Percentiles rank a stretch among this genome's conserved stretches.
Conservation (phyloP, 2,888 invertebrate species). For the Pandemis cinnamomeana region DNA sequence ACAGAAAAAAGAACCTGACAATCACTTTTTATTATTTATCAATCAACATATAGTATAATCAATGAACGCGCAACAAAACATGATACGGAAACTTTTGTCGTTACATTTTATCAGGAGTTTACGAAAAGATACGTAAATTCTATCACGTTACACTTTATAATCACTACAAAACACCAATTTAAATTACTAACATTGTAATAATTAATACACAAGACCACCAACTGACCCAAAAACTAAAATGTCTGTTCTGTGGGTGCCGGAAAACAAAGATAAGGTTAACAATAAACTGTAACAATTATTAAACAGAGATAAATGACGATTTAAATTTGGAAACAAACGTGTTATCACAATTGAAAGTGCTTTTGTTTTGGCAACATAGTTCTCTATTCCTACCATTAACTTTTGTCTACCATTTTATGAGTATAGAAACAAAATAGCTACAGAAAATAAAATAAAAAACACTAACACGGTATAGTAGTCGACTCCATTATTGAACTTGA, state of each 20-base stretch:
- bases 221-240: neutral
- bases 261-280: neutral
- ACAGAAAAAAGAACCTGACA: neutral
- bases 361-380: neutral
- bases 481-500: slow-evolving; percentile 40
- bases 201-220: neutral
- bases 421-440: neutral
- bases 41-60: neutral
- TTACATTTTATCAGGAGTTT: slow-evolving; percentile 15
- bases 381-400: neutral
- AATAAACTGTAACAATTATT: neutral
- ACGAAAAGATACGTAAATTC: neutral
- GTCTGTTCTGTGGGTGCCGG: neutral
- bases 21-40: too few species aligned
- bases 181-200: neutral
- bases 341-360: neutral
- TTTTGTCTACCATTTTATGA: neutral
- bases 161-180: slow-evolving; percentile 6
- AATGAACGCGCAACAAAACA: slow-evolving; percentile 10
- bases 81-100: neutral
- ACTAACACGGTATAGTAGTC: slow-evolving; percentile 27
- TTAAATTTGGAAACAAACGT: neutral
- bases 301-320: neutral
- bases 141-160: neutral
- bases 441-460: slow-evolving; percentile 12